Evolutionary conservation across 2,888 invertebrate species (phyloP).

Genomic region (Tipula vernalis): DNA sequence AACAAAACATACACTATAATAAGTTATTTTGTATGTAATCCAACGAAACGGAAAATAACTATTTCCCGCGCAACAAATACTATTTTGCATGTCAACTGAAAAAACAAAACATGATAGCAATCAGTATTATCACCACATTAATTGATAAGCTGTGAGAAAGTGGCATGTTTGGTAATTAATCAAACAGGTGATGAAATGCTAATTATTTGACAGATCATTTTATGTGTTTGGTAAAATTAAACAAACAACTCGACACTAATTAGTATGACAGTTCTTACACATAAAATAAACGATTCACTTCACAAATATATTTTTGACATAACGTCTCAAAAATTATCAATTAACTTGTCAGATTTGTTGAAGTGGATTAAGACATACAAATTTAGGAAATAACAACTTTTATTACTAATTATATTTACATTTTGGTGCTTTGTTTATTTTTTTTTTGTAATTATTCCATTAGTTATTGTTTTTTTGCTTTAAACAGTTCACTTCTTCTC

Average conservation of each 20-base stretch:
- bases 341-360: not conserved
- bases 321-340: not conserved
- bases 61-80: not conserved
- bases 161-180: not conserved
- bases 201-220: not conserved
- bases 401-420: not conserved
- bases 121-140: not conserved
- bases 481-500: not conserved
- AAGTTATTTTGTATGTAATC: not conserved
- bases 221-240: not conserved
- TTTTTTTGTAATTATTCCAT: not conserved
- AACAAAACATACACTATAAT: not conserved
- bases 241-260: not conserved
- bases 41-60: not conserved
- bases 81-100: not conserved
- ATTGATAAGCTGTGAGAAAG: not conserved
- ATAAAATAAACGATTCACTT: not conserved
- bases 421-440: not conserved
- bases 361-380: not conserved
- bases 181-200: conserved; percentile 4
- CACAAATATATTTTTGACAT: not conserved
- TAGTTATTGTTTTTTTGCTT: not conserved
- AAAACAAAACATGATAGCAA: not conserved
- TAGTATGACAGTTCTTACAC: not conserved
- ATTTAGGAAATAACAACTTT: not conserved